phyloP scores from a whole-genome alignment of 2,113 vertebrate genomes.

The Hippopotamus amphibius region DNA sequence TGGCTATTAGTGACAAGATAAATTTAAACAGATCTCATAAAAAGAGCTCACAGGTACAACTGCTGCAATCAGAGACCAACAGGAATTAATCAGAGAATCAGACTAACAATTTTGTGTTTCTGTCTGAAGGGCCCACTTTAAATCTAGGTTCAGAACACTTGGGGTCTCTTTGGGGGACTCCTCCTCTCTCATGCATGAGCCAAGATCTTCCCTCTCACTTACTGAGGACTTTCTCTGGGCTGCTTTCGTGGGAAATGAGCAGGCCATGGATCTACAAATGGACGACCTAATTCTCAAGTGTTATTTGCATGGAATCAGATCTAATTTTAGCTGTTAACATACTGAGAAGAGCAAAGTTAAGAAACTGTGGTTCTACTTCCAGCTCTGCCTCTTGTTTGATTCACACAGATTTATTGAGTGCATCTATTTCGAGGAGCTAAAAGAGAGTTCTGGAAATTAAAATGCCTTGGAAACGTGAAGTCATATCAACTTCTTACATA shows the following conservation, averaged over 20 bases:
- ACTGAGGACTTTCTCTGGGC: not conserved
- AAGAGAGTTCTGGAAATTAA: not conserved
- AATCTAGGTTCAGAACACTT: not conserved
- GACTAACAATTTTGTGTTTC: too few relatives aligned
- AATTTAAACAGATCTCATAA: not conserved
- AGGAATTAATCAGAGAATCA: not conserved
- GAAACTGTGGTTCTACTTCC: not conserved
- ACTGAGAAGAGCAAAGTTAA: not conserved
- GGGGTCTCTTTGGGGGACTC: not conserved
- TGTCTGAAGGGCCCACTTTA: not conserved
- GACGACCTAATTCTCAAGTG: not conserved
- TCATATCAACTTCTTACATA: slow-evolving; percentile 76
- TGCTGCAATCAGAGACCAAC: not conserved
- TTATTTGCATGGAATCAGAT: not conserved
- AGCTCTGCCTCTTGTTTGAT: not conserved
- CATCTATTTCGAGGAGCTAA: not conserved
- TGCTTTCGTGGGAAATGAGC: not conserved
- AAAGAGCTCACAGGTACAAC: not conserved
- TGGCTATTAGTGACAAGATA: not conserved
- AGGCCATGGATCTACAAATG: not conserved
- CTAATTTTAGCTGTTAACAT: not conserved
- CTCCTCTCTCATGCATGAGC: not conserved
- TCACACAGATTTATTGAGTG: accelerated
- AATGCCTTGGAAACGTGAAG: not conserved
- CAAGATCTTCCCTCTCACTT: too few relatives aligned